Percentiles rank a stretch among this genome's conserved stretches.
phyloP scores from a whole-genome alignment of 64 coral and sea anemone genomes.

The Platygyra sinensis region DNA sequence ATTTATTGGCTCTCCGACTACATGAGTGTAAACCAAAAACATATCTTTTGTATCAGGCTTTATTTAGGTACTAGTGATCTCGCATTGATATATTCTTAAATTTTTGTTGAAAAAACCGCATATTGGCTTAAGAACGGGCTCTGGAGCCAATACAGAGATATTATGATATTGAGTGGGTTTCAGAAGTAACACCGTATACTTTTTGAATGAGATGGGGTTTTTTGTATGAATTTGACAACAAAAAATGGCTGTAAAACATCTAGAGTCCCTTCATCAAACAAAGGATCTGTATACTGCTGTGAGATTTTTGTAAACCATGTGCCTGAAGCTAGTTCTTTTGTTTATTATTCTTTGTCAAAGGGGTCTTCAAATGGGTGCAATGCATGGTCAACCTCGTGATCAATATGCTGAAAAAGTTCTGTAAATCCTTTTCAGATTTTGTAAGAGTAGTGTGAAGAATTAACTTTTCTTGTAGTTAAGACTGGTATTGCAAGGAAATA shows the following conservation, averaged over 20 bases:
- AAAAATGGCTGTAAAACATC: neutral
- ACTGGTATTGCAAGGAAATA: neutral
- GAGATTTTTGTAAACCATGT: slow-evolving; percentile 25
- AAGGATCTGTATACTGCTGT: neutral
- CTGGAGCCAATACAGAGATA: neutral
- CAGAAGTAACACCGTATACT: neutral
- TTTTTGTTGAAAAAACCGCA: slow-evolving; percentile 7
- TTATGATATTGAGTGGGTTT: neutral
- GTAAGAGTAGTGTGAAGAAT: neutral
- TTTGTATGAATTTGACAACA: neutral
- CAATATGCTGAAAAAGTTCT: neutral
- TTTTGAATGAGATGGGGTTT: neutral
- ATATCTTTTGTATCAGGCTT: neutral
- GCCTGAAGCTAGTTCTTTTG: neutral
- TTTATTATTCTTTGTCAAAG: neutral
- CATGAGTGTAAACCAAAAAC: neutral
- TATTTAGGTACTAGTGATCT: slow-evolving; percentile 26
- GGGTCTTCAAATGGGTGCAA: neutral
- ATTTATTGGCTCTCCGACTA: neutral
- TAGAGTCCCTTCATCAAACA: neutral
- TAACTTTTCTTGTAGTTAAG: neutral
- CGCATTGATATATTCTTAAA: slow-evolving; percentile 8
- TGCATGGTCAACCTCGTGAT: neutral
- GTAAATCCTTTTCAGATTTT: no score
- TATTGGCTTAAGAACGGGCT: neutral